Conservation (phyloP, 2,797 vertebrate genomes). For the Avahi laniger region DNA sequence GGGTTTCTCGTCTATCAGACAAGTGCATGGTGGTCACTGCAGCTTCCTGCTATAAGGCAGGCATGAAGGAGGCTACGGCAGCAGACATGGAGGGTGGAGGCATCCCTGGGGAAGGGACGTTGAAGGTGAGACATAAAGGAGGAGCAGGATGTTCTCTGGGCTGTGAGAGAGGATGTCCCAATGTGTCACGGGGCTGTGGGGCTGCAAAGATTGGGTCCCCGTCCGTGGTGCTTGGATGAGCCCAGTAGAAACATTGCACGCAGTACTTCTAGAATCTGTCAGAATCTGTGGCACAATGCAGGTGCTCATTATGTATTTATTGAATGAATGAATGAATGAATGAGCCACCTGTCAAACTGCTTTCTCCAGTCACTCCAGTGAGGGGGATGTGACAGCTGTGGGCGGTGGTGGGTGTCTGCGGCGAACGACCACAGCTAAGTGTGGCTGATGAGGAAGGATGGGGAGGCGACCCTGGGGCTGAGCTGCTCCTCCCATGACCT, state of each 20-base stretch:
- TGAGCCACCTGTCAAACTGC: not conserved
- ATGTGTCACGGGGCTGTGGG: not conserved
- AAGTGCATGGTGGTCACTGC: accelerated
- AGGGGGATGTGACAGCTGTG: too few species aligned
- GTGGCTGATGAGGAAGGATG: not conserved
- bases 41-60: not conserved
- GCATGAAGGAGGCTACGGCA: accelerated
- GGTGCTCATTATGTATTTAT: accelerated
- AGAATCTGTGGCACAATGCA: not conserved
- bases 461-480: accelerated
- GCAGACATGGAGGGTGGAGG: accelerated
- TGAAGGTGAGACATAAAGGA: not conserved
- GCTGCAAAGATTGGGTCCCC: not conserved
- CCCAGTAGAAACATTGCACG: accelerated
- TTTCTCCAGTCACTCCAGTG: not conserved
- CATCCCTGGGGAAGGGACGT: accelerated
- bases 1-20: not conserved
- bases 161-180: accelerated
- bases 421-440: accelerated
- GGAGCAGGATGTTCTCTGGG: accelerated
- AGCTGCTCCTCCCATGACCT: not conserved
- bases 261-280: accelerated
- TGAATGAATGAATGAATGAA: not conserved
- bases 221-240: accelerated
- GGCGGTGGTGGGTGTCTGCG: accelerated